Conservation (phyloP, 1,140 invertebrate species). For the Drosophila rufa region DNA sequence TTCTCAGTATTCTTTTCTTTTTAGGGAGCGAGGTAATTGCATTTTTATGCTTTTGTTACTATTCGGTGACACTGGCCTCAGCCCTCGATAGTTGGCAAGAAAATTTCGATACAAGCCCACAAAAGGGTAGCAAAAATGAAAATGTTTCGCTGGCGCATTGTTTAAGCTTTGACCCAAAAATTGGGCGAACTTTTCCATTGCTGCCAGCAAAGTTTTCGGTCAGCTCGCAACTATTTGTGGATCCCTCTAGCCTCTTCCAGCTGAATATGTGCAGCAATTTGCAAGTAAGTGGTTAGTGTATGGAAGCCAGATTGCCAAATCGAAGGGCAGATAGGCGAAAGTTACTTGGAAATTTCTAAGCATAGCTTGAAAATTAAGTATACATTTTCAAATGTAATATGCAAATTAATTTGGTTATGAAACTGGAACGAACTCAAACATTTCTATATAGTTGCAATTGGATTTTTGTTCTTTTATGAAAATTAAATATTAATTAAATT, state of each 20-base stretch:
- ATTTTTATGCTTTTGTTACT: constrained; percentile 75
- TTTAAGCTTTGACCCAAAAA: constrained; percentile 75
- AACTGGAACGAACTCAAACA: neutral
- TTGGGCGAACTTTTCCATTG: constrained; percentile 55
- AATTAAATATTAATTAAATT: no score
- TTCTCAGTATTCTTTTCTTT: neutral
- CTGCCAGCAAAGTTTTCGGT: constrained; percentile 25
- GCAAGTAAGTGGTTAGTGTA: constrained; percentile 47
- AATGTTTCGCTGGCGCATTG: constrained; percentile 61
- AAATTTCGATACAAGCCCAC: constrained; percentile 33
- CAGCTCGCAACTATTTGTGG: constrained; percentile 41
- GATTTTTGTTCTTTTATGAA: no score
- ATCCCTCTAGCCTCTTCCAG: constrained; percentile 7
- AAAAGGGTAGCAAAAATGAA: constrained; percentile 20
- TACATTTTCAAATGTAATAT: neutral
- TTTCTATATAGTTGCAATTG: no score
- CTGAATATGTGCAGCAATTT: constrained; percentile 31
- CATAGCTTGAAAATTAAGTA: constrained; percentile 4
- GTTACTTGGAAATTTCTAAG: neutral
- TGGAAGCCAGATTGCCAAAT: constrained; percentile 18
- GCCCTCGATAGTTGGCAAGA: constrained; percentile 33
- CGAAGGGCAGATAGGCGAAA: constrained; percentile 8
- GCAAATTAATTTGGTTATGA: neutral
- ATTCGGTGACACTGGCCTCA: constrained; percentile 37
- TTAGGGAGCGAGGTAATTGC: constrained; percentile 61